Percentiles rank a stretch among this genome's conserved stretches.
phyloP scores from a whole-genome alignment of 1,140 invertebrate genomes.

The Mactra quadrangularis region DNA sequence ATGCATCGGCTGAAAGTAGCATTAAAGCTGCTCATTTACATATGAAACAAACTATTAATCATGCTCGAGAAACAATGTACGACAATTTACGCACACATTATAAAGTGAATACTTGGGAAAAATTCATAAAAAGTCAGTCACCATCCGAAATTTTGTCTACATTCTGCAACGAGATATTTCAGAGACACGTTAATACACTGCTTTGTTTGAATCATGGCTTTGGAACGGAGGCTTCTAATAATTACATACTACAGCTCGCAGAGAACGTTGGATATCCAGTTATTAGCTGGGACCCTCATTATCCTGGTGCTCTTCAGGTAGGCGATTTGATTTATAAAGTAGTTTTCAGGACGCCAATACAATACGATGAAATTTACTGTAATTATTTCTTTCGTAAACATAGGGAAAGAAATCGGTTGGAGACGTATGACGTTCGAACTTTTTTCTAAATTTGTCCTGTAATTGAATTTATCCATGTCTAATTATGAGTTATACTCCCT shows the following conservation, averaged over 20 bases:
- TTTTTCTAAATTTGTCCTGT: too few relatives aligned
- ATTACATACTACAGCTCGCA: slow-evolving; percentile 48
- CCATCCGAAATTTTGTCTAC: slow-evolving; percentile 47
- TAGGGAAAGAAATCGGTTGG: too few relatives aligned
- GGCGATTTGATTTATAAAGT: neutral
- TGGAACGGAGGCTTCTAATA: slow-evolving; percentile 47
- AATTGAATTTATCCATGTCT: too few relatives aligned
- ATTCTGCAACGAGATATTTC: slow-evolving; percentile 55
- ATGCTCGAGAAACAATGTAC: slow-evolving; percentile 28
- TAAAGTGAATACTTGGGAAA: slow-evolving; percentile 36
- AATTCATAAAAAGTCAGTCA: slow-evolving; percentile 39
- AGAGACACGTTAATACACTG: slow-evolving; percentile 47
- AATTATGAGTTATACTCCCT: too few relatives aligned
- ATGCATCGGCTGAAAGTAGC: neutral
- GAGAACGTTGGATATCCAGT: slow-evolving; percentile 58
- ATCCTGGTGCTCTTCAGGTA: slow-evolving; percentile 57
- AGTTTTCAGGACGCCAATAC: too few relatives aligned
- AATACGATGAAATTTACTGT: too few relatives aligned
- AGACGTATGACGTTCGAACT: too few relatives aligned
- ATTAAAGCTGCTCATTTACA: slow-evolving; percentile 22
- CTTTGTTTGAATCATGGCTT: slow-evolving; percentile 39
- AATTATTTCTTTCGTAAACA: too few relatives aligned
- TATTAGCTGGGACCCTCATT: slow-evolving; percentile 59
- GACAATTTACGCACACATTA: slow-evolving; percentile 26
- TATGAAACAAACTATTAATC: slow-evolving; percentile 35